A percentile compares a stretch with the other conserved stretches of the same genome.
phyloP scores from a whole-genome alignment of 2,888 invertebrate genomes.

The Drosophila neotestacea region DNA sequence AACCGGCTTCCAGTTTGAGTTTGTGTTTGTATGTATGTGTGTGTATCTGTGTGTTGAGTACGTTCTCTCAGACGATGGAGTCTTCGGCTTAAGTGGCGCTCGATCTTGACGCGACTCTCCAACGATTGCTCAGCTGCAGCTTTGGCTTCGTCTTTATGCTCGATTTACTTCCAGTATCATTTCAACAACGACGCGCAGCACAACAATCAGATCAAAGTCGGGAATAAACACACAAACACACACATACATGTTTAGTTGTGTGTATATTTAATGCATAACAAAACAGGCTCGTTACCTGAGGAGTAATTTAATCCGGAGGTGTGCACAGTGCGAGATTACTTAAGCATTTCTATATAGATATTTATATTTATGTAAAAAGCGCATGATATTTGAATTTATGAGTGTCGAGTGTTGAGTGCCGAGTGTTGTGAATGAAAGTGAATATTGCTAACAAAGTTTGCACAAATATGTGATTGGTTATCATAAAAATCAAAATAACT shows the following conservation, averaged over 20 bases:
- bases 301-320: constrained; percentile 43
- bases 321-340: constrained; percentile 38
- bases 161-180: constrained; percentile 83
- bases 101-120: constrained; percentile 13
- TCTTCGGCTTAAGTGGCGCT: constrained; percentile 51
- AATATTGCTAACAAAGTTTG: constrained; percentile 8
- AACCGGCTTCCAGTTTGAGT: constrained; percentile 19
- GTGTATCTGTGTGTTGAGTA: background rate
- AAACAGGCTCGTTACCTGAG: constrained; percentile 43
- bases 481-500: constrained; percentile 2
- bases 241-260: constrained; percentile 1
- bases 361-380: constrained; percentile 20
- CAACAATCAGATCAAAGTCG: constrained; percentile 68
- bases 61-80: constrained; percentile 26
- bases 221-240: constrained; percentile 15
- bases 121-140: constrained; percentile 47
- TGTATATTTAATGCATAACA: constrained; percentile 27
- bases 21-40: background rate
- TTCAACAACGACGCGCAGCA: constrained; percentile 77
- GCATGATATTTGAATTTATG: constrained; percentile 22
- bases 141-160: constrained; percentile 75
- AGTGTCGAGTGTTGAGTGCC: constrained; percentile 8
- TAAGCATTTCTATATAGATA: constrained; percentile 15
- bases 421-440: constrained; percentile 35
- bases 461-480: constrained; percentile 10